phyloP scores from a whole-genome alignment of 1,140 invertebrate species.

The Lithobius niger region DNA sequence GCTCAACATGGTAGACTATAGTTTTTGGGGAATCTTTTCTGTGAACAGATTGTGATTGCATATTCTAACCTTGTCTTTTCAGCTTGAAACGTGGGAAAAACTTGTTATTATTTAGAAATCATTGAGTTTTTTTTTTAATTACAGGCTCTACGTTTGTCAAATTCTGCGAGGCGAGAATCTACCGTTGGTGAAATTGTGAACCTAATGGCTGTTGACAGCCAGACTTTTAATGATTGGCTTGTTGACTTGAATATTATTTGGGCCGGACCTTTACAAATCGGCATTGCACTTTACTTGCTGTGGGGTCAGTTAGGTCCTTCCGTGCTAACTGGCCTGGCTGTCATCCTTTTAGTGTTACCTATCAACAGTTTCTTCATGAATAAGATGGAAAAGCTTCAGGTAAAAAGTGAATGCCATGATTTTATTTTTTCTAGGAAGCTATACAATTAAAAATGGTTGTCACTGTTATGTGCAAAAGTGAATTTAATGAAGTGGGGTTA shows the following conservation, averaged over 20 bases:
- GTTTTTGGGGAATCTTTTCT: too few relatives aligned
- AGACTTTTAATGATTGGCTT: constrained; percentile 72
- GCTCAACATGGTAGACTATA: too few relatives aligned
- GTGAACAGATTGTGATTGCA: too few relatives aligned
- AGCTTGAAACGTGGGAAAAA: too few relatives aligned
- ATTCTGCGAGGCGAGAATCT: constrained; percentile 35
- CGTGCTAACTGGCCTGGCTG: constrained; percentile 73
- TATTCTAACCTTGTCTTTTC: too few relatives aligned
- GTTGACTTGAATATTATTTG: constrained; percentile 91
- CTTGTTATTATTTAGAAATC: too few relatives aligned
- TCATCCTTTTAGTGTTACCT: constrained; percentile 85
- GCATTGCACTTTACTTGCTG: constrained; percentile 71
- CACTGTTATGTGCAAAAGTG: too few relatives aligned
- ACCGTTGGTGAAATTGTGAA: constrained; percentile 88
- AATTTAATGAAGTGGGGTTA: too few relatives aligned
- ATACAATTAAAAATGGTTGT: too few relatives aligned
- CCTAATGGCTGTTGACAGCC: constrained; percentile 77
- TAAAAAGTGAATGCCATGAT: too few relatives aligned
- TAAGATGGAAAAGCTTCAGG: constrained; percentile 45
- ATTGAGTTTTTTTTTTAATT: too few relatives aligned
- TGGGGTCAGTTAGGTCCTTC: constrained; percentile 69
- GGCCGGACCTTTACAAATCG: constrained; percentile 89
- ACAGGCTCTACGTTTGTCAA: constrained; percentile 29
- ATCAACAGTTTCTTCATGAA: constrained; percentile 78
- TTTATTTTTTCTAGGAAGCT: too few relatives aligned